Percentiles rank a stretch among this genome's conserved stretches.
These are phyloP conservation scores for Myopa testacea DNA, from an alignment of 2,888 invertebrate species.

Conservation along the genomic window DNA sequence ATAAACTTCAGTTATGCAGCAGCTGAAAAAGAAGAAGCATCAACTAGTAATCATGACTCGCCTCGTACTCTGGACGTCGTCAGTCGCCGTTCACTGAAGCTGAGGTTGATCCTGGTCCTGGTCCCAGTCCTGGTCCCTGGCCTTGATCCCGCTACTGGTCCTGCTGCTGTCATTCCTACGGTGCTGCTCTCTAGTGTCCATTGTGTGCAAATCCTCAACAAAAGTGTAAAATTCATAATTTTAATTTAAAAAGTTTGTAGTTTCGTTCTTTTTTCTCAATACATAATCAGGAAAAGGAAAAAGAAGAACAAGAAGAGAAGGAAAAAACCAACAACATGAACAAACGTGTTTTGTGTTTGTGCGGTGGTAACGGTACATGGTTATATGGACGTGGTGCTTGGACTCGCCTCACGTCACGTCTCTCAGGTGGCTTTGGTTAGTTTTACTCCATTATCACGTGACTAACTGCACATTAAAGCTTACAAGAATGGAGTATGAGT, in stretches of 20 bases:
- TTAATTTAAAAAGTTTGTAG: slow-evolving; percentile 52
- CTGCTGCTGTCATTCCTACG: background rate
- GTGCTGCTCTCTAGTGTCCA: background rate
- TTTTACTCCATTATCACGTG: slow-evolving; percentile 44
- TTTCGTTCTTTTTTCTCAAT: background rate
- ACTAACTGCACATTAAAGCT: slow-evolving; percentile 5
- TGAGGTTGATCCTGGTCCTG: too few species aligned
- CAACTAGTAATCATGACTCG: background rate
- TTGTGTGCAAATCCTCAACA: slow-evolving; percentile 35
- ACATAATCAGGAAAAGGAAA: background rate
- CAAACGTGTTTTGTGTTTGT: background rate
- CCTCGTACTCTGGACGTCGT: background rate
- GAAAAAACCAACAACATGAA: too few species aligned
- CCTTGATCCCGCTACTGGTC: background rate
- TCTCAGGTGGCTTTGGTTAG: slow-evolving; percentile 26
- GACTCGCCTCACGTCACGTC: slow-evolving; percentile 9
- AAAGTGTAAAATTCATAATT: slow-evolving; percentile 54
- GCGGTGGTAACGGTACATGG: background rate
- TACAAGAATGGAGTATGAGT: background rate
- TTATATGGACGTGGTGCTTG: background rate
- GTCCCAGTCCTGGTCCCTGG: background rate
- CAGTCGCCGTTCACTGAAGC: background rate
- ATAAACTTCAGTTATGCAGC: slow-evolving; percentile 18
- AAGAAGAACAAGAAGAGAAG: background rate
- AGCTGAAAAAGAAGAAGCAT: too few species aligned